These are phyloP conservation scores for Harmothoe impar DNA, from an alignment of 2,888 invertebrate species.

Conservation along the genomic window DNA sequence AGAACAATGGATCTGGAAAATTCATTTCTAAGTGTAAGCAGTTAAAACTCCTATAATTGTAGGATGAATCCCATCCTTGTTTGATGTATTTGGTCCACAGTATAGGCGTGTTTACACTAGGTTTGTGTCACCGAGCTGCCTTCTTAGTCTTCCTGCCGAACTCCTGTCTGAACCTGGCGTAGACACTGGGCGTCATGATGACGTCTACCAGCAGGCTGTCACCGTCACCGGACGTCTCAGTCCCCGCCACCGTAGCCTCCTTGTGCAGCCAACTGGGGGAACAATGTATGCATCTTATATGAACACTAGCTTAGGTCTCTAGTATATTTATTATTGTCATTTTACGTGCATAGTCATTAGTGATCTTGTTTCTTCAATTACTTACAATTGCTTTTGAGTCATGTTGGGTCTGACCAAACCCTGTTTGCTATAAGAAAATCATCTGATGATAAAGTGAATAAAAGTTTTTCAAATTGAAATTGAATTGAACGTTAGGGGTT, in stretches of 20 bases:
- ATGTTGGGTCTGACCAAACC: too few relatives aligned
- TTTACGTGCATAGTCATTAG: too few relatives aligned
- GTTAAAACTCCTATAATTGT: not conserved
- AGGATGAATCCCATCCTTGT: not conserved
- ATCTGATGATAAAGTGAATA: too few relatives aligned
- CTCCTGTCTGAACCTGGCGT: constrained; percentile 85
- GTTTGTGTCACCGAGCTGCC: too few relatives aligned
- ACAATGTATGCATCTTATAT: not conserved
- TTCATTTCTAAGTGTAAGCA: too few relatives aligned
- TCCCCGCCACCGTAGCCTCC: constrained; percentile 86
- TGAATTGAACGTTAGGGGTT: too few relatives aligned
- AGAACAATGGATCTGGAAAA: too few relatives aligned
- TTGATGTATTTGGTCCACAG: not conserved
- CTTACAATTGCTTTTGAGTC: too few relatives aligned
- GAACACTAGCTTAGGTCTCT: not conserved
- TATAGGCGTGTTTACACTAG: not conserved
- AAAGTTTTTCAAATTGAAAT: too few relatives aligned
- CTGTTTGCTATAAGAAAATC: too few relatives aligned
- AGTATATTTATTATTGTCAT: too few relatives aligned
- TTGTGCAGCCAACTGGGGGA: constrained; percentile 87
- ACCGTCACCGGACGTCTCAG: constrained; percentile 85
- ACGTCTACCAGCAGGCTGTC: constrained; percentile 86
- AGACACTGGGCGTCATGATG: constrained; percentile 85
- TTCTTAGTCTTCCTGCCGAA: constrained; percentile 70
- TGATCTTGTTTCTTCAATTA: too few relatives aligned